Conservation (phyloP, 2,888 invertebrate genomes). For the Apamea sordens region DNA sequence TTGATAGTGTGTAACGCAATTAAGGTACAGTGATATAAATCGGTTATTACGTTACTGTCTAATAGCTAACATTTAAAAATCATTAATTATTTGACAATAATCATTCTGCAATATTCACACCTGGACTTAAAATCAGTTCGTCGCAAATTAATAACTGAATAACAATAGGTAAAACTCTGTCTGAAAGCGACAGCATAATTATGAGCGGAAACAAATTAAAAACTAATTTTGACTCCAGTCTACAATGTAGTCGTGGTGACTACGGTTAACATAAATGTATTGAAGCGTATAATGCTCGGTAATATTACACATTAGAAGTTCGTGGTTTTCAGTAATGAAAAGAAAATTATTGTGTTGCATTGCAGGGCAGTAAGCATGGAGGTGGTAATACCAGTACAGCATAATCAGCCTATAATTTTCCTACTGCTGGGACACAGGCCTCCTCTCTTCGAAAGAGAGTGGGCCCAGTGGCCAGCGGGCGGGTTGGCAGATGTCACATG, state of each 20-base stretch:
- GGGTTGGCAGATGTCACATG: not conserved
- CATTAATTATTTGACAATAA: not conserved
- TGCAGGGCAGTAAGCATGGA: conserved; percentile 9
- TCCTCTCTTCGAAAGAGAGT: not conserved
- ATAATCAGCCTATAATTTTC: not conserved
- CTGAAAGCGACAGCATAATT: not conserved
- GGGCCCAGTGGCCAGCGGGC: not conserved
- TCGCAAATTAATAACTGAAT: not conserved
- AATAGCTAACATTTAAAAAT: too few species aligned
- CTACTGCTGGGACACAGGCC: not conserved
- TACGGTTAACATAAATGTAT: conserved; percentile 9
- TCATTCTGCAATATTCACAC: not conserved
- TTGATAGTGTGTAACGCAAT: too few species aligned
- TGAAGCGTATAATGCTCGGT: conserved; percentile 18
- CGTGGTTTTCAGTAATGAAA: conserved; percentile 27
- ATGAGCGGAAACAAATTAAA: conserved; percentile 32
- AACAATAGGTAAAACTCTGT: not conserved
- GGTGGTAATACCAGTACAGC: not conserved
- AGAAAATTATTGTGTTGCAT: conserved; percentile 24
- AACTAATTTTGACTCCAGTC: conserved; percentile 27
- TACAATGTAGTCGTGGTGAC: conserved; percentile 4
- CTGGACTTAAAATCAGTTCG: not conserved
- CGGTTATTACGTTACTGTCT: not conserved
- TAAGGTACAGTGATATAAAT: not conserved
- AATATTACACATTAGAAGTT: conserved; percentile 32